Evolutionary conservation across 2,888 invertebrate genomes (phyloP), one percentile per base, ranked within the genome.

Genomic region (Plagodis dolabraria): DNA sequence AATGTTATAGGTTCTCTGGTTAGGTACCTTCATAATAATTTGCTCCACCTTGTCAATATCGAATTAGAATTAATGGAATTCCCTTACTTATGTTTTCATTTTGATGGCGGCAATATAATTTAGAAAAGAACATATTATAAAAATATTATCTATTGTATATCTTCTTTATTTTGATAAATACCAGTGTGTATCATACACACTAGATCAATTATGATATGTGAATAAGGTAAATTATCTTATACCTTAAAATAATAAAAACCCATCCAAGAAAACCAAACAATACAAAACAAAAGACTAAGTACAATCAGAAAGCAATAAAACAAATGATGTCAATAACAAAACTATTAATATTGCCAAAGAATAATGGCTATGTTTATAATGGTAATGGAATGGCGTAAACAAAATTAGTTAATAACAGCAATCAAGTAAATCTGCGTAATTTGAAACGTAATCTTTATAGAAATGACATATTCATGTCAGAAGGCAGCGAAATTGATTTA

Each of bases 401-500:
- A 53, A 42, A 40, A 58, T 62, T 60, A 55, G 46, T 52, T 64
- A 58, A 64, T 60, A 33, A 57, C 47, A 50, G 53, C 38, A 12
- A 57, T 54, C 10, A 40, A 34, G 12, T 33, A 53, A 33, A 53
- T 56, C 10, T 40, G 47, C 34, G n/a, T n/a, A 11, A 35, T 45
- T 35, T n/a, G 8, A 53, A 45, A 40, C n/a, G 35, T 47, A 55
- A 53, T 46, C 34, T 48, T 33, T 22, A 50, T 33, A 10, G 4
- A 34, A 53, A 44, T 59, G 40, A 40, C 49, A 46, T 50, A 42
- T 49, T 49, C 47, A 5, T 44, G 55, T 55, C 47, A 60, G 35
- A 55, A 55, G 46, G 38, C 47, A 47, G 55, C 33, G 38, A 54
- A 57, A 62, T 52, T 62, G 63, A 65, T 63, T 58, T 68, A 60